phyloP scores from a whole-genome alignment of 2,797 vertebrate genomes.

The Melanotaenia pygmaea region DNA sequence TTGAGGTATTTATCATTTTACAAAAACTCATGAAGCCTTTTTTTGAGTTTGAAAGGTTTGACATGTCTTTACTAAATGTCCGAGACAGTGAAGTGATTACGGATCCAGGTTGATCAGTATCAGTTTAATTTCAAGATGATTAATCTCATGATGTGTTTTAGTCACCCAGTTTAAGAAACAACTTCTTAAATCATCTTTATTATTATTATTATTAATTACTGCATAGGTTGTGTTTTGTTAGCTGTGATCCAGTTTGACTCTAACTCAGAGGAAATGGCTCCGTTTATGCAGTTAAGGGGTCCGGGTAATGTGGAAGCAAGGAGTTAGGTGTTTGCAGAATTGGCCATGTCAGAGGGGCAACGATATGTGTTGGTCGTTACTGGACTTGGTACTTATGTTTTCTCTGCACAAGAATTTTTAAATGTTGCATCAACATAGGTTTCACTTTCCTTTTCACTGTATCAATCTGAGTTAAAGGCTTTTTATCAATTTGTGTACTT shows the following conservation, averaged over 20 bases:
- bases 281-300: slow-evolving; percentile 11
- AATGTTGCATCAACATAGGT: not conserved
- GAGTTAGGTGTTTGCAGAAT: not conserved
- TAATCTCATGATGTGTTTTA: slow-evolving; percentile 19
- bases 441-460: slow-evolving; percentile 14
- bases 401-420: not conserved
- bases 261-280: not conserved
- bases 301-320: not conserved
- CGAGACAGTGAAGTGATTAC: slow-evolving; percentile 7
- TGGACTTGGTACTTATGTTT: not conserved
- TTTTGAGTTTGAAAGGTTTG: slow-evolving; percentile 14
- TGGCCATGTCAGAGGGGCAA: not conserved
- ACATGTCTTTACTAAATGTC: not conserved
- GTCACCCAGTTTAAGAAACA: not conserved
- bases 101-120: slow-evolving; percentile 66
- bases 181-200: slow-evolving; percentile 8
- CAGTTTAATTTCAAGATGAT: not conserved
- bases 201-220: not conserved
- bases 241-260: not conserved
- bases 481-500: not conserved
- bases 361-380: not conserved
- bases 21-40: not conserved
- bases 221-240: slow-evolving; percentile 20
- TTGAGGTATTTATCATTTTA: slow-evolving; percentile 42
- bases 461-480: not conserved